These are phyloP conservation scores for Anthophora plumipes DNA, from an alignment of 2,888 invertebrate genomes.

Conservation along the genomic window DNA sequence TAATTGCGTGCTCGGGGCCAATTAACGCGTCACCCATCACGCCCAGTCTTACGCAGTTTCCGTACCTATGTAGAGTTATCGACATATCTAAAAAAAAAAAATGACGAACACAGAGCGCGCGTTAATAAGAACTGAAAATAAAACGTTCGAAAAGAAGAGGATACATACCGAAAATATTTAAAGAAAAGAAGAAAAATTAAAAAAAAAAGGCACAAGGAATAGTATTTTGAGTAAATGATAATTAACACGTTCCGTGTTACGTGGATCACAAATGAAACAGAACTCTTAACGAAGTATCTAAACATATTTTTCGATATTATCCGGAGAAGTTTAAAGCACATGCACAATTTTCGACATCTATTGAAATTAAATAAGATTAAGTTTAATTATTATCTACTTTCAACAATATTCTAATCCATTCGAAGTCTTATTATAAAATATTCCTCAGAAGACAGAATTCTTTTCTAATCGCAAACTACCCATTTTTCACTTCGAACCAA, in stretches of 20 bases:
- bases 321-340: no score
- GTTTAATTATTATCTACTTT: no score
- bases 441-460: no score
- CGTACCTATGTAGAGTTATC: constrained; percentile 89
- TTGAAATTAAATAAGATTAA: no score
- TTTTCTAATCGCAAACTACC: no score
- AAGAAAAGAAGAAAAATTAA: background rate
- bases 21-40: constrained; percentile 90
- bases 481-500: no score
- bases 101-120: background rate
- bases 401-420: no score
- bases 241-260: background rate
- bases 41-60: constrained; percentile 87
- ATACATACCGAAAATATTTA: background rate
- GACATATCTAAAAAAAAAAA: constrained; percentile 88
- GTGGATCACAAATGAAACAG: no score
- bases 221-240: background rate
- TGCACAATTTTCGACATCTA: no score
- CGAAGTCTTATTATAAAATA: no score
- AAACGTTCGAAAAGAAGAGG: background rate
- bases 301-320: no score
- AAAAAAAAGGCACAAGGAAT: background rate
- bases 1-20: constrained; percentile 87
- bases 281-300: no score
- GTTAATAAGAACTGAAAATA: background rate